Evolutionary conservation across 2,888 invertebrate genomes (phyloP).

Genomic region (Julus scanicus): DNA sequence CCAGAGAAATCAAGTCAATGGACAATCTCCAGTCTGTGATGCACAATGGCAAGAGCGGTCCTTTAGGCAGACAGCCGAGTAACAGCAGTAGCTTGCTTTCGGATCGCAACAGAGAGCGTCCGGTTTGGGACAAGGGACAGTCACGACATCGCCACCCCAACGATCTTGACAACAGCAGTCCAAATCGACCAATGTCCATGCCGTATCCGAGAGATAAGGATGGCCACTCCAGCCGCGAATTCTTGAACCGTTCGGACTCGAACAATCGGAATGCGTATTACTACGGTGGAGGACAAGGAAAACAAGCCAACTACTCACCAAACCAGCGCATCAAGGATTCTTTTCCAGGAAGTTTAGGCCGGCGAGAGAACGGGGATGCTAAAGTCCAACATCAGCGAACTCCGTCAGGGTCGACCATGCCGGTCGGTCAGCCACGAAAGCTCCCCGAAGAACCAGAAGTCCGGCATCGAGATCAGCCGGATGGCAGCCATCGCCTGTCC

Average conservation of each 20-base stretch:
- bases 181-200: neutral
- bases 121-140: neutral
- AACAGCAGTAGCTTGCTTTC: conserved; percentile 51
- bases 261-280: conserved; percentile 36
- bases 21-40: conserved; percentile 49
- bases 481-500: neutral
- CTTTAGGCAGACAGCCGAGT: conserved; percentile 46
- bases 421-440: neutral
- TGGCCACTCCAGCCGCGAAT: neutral
- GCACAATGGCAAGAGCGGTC: neutral
- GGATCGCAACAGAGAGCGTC: neutral
- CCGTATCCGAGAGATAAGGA: neutral
- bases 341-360: conserved; percentile 21
- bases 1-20: conserved; percentile 50
- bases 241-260: conserved; percentile 43
- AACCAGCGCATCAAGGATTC: conserved; percentile 3
- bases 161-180: neutral
- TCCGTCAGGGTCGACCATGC: neutral
- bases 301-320: neutral
- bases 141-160: neutral
- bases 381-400: conserved; percentile 9
- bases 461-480: neutral
- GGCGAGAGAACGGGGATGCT: neutral
- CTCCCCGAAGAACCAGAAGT: neutral
- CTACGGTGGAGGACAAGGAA: neutral